A percentile compares a stretch with the other conserved stretches of the same genome.
These are phyloP conservation scores for Nicator chloris DNA, from an alignment of 2,113 vertebrate genomes.

Conservation along the genomic window DNA sequence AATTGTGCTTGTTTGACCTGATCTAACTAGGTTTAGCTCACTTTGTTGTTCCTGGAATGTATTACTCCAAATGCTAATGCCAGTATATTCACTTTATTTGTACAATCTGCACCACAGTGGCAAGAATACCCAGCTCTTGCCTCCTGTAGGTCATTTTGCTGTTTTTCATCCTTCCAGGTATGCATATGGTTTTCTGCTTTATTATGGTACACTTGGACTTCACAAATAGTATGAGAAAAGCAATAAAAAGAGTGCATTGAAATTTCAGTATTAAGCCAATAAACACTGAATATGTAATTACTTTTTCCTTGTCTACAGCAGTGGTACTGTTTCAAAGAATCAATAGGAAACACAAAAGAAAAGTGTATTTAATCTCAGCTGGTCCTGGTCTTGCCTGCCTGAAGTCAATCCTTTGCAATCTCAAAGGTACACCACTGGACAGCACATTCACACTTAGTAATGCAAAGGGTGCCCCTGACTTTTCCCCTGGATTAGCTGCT, in stretches of 20 bases:
- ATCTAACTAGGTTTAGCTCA: conserved; percentile 23
- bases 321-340: not conserved
- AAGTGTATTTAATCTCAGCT: not conserved
- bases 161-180: not conserved
- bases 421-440: not conserved
- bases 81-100: not conserved
- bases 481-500: not conserved
- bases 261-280: not conserved
- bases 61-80: conserved; percentile 2
- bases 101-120: not conserved
- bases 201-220: not conserved
- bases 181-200: not conserved
- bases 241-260: not conserved
- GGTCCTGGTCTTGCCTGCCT: not conserved
- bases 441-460: not conserved
- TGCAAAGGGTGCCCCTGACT: not conserved
- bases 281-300: not conserved
- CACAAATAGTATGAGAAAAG: not conserved
- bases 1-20: conserved; percentile 24
- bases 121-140: not conserved
- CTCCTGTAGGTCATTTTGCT: not conserved
- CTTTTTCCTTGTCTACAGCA: not conserved
- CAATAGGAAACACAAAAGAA: not conserved
- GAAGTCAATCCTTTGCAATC: not conserved
- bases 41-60: conserved; percentile 33